These are phyloP conservation scores for Aplysia californica DNA, from an alignment of 1,140 invertebrate genomes.

Conservation along the genomic window DNA sequence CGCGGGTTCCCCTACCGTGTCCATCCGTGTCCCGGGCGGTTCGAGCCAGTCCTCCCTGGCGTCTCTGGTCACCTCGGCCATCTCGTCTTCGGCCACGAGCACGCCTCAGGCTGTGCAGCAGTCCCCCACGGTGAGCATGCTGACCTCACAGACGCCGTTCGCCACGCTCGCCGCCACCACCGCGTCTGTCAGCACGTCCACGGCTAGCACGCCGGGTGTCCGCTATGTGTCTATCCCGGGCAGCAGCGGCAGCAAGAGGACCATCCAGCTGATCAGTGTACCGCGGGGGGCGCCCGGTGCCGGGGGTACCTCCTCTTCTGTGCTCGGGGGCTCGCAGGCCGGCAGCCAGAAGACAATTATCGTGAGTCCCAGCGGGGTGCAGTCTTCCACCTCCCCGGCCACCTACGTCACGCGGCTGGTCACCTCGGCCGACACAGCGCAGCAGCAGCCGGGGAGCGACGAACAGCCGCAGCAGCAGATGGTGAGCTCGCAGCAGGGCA, in stretches of 20 bases:
- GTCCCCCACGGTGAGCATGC: too few relatives aligned
- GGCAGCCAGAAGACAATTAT: slow-evolving; percentile 1
- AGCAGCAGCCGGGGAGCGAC: neutral
- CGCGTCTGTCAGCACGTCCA: neutral
- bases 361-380: neutral
- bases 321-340: too few relatives aligned
- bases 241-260: neutral
- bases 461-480: slow-evolving; percentile 1
- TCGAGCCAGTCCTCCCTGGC: too few relatives aligned
- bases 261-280: slow-evolving; percentile 19
- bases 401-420: neutral
- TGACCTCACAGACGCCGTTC: too few relatives aligned
- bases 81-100: neutral
- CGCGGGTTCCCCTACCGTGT: neutral
- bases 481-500: slow-evolving; percentile 10
- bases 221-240: slow-evolving; percentile 10
- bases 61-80: neutral
- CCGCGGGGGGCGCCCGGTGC: neutral
- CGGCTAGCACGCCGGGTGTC: neutral
- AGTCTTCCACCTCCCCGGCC: neutral
- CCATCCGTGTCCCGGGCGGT: neutral
- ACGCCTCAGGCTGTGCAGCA: neutral
- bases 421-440: neutral
- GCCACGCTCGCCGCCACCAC: neutral
- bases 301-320: too few relatives aligned